Conservation (phyloP, 1,140 invertebrate genomes). For the Octopus bimaculoides region DNA sequence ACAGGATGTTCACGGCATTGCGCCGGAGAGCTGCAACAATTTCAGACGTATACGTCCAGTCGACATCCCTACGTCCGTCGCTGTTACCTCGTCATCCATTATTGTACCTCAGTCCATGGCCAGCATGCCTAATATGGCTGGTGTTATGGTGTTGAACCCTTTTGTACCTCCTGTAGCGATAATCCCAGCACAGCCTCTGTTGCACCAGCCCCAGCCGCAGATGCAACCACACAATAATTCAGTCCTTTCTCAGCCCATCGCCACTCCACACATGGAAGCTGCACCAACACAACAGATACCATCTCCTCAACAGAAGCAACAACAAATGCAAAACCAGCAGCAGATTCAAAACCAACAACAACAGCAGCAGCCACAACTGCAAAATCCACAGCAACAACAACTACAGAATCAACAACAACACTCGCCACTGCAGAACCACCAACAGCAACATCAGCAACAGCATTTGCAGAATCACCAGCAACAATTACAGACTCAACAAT, state of each 20-base stretch:
- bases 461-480: slow-evolving; percentile 13
- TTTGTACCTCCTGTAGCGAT: slow-evolving; percentile 52
- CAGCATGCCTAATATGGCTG: slow-evolving; percentile 43
- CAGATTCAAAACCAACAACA: slow-evolving; percentile 8
- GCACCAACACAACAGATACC: not conserved
- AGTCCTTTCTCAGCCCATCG: slow-evolving; percentile 36
- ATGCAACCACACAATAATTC: slow-evolving; percentile 34
- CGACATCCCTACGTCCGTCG: slow-evolving; percentile 32
- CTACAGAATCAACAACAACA: not conserved
- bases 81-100: slow-evolving; percentile 43
- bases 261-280: slow-evolving; percentile 1
- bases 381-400: not conserved
- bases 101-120: slow-evolving; percentile 24
- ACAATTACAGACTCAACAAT: not conserved
- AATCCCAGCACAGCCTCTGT: slow-evolving; percentile 42
- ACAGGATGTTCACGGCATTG: slow-evolving; percentile 64
- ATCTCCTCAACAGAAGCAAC: slow-evolving; percentile 9
- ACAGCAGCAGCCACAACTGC: not conserved
- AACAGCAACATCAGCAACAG: slow-evolving; percentile 2
- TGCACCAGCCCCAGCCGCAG: slow-evolving; percentile 38
- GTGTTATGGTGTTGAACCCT: slow-evolving; percentile 55
- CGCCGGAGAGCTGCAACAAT: slow-evolving; percentile 31
- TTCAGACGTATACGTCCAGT: slow-evolving; percentile 20
- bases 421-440: slow-evolving; percentile 17
- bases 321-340: slow-evolving; percentile 6